Percentiles rank a stretch among this genome's conserved stretches.
Conservation (phyloP, 1,140 invertebrate genomes). For the Zaprionus davidi region DNA sequence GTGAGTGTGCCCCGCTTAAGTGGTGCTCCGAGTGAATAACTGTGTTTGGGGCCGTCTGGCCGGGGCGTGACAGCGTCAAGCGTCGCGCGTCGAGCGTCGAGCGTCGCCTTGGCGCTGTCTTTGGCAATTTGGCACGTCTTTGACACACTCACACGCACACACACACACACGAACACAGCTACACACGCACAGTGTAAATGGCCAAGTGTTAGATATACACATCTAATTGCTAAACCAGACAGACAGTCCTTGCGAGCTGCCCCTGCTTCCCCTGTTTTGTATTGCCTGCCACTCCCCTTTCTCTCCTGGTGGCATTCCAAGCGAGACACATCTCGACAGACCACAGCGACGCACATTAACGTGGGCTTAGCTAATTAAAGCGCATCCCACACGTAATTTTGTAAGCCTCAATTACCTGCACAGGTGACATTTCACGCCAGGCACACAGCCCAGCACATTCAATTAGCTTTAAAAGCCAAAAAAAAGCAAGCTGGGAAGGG, state of each 20-base stretch:
- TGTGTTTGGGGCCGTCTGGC: constrained; percentile 30
- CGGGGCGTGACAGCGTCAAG: constrained; percentile 41
- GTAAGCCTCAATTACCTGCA: constrained; percentile 9
- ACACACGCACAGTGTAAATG: constrained; percentile 31
- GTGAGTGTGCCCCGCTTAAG: constrained; percentile 47
- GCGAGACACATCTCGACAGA: constrained; percentile 5
- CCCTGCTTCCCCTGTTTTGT: neutral
- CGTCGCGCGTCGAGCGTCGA: constrained; percentile 13
- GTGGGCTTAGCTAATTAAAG: constrained; percentile 37
- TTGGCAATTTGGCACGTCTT: constrained; percentile 54
- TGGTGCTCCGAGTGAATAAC: constrained; percentile 45
- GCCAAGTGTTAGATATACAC: constrained; percentile 57
- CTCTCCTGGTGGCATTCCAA: constrained; percentile 1
- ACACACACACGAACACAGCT: too few relatives aligned
- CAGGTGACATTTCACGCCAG: constrained; percentile 5
- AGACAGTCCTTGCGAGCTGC: constrained; percentile 10
- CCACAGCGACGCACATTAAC: constrained; percentile 22
- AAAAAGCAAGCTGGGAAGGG: neutral
- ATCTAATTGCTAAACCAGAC: constrained; percentile 43
- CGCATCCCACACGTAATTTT: constrained; percentile 7
- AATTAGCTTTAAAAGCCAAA: neutral
- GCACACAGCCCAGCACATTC: neutral
- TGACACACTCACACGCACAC: constrained; percentile 19
- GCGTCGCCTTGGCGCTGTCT: constrained; percentile 27
- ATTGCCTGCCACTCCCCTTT: neutral